A percentile compares a stretch with the other conserved stretches of the same genome.
Conservation (phyloP, 2,888 invertebrate genomes). For the Dendrolimus houi region DNA sequence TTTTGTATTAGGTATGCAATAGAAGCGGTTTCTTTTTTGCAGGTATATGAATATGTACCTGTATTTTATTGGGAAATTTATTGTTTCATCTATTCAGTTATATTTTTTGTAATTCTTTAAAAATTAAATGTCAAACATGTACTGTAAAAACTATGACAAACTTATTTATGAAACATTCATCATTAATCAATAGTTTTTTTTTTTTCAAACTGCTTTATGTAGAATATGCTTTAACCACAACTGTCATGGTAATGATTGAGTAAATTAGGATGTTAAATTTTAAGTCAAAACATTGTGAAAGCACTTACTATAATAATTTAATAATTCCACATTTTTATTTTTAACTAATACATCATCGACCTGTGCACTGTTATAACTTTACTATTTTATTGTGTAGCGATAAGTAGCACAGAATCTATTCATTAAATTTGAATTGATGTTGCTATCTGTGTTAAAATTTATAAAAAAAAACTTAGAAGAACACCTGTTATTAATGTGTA, state of each 20-base stretch:
- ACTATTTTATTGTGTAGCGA: slow-evolving; percentile 25
- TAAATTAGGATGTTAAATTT: background rate
- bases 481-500: slow-evolving; percentile 58
- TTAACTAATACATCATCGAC: slow-evolving; percentile 12
- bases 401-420: slow-evolving; percentile 25
- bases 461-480: slow-evolving; percentile 46
- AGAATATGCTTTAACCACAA: no score
- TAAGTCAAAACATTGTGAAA: background rate
- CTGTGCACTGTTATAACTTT: slow-evolving; percentile 17
- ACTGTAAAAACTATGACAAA: no score
- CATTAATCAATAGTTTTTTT: no score
- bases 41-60: no score
- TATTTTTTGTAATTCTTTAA: no score
- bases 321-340: background rate
- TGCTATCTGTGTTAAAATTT: slow-evolving; percentile 41
- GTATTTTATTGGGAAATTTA: no score
- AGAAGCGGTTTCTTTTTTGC: no score
- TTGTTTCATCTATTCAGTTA: no score
- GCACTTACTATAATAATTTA: background rate
- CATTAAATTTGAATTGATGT: slow-evolving; percentile 32
- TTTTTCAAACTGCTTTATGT: no score
- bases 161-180: no score
- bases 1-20: no score
- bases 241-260: background rate
- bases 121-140: no score